These are phyloP conservation scores for Cottus gobio DNA, from an alignment of 2,113 vertebrate species.

Conservation along the genomic window DNA sequence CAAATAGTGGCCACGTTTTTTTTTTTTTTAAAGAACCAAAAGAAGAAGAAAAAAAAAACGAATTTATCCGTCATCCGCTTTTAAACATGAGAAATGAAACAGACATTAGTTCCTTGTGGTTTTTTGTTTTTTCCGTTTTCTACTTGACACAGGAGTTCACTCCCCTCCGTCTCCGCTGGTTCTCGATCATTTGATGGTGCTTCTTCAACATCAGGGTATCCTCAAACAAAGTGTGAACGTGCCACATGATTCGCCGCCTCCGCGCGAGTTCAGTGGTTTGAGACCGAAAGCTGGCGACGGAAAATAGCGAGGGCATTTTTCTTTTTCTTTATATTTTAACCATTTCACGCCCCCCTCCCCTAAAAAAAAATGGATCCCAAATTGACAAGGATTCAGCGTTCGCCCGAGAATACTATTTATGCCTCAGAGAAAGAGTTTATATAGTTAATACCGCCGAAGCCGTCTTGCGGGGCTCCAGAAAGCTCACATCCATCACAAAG, in stretches of 20 bases:
- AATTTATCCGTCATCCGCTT: neutral
- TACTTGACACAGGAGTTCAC: neutral
- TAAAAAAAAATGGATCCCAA: neutral
- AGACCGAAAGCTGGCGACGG: conserved; percentile 1
- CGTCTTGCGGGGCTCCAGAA: neutral
- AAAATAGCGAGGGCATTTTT: too few species aligned
- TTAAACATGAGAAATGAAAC: neutral
- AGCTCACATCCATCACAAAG: neutral
- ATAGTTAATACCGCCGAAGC: neutral
- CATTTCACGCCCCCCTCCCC: conserved; percentile 35
- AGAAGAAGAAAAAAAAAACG: neutral
- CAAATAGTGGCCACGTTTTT: neutral
- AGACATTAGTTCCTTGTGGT: neutral
- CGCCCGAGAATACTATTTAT: neutral
- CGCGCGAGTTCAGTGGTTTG: neutral
- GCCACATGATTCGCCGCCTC: conserved; percentile 14
- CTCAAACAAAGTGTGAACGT: neutral
- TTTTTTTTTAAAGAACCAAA: neutral
- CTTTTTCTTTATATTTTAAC: neutral
- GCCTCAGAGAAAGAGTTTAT: conserved; percentile 8
- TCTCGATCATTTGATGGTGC: conserved; percentile 3
- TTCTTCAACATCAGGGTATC: neutral
- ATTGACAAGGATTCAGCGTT: neutral
- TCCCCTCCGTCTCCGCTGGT: neutral
- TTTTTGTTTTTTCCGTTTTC: neutral